Percentiles rank a stretch among this genome's conserved stretches.
These are phyloP conservation scores for Phytoseiulus persimilis DNA, from an alignment of 2,888 invertebrate genomes.

Conservation along the genomic window DNA sequence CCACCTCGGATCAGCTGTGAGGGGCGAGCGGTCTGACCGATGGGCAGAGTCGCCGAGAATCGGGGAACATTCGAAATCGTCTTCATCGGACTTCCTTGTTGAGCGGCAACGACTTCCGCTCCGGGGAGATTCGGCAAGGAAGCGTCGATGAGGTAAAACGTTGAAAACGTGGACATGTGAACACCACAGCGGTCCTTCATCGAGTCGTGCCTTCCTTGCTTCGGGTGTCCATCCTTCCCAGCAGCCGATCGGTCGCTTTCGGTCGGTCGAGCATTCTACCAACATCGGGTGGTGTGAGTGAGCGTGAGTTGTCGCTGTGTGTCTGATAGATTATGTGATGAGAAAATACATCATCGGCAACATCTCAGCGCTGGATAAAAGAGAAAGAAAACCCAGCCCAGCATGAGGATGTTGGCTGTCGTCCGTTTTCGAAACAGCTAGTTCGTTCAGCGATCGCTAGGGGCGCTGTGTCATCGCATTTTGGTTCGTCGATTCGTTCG, in stretches of 20 bases:
- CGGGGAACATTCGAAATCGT: too few relatives aligned
- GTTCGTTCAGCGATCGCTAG: neutral
- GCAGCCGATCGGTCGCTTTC: neutral
- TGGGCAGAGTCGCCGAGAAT: too few relatives aligned
- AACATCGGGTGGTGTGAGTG: neutral
- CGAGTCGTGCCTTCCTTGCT: neutral
- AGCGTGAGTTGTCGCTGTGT: neutral
- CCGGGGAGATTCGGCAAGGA: neutral
- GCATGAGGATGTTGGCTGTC: neutral
- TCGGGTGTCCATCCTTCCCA: neutral
- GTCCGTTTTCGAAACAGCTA: neutral
- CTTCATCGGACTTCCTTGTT: too few relatives aligned
- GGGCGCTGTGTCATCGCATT: neutral
- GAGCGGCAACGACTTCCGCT: too few relatives aligned
- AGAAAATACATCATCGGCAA: neutral
- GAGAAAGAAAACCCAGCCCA: conserved; percentile 5
- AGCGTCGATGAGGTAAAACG: neutral
- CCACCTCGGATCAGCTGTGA: too few relatives aligned
- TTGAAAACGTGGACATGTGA: neutral
- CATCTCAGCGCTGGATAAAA: neutral
- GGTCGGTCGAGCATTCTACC: neutral
- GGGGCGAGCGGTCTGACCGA: too few relatives aligned
- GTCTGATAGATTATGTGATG: neutral
- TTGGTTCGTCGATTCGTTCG: neutral
- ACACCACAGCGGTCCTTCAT: neutral